Evolutionary conservation across 2,797 vertebrate species (phyloP), one percentile per base, ranked within the genome.

Genomic region (Peromyscus nudipes): DNA sequence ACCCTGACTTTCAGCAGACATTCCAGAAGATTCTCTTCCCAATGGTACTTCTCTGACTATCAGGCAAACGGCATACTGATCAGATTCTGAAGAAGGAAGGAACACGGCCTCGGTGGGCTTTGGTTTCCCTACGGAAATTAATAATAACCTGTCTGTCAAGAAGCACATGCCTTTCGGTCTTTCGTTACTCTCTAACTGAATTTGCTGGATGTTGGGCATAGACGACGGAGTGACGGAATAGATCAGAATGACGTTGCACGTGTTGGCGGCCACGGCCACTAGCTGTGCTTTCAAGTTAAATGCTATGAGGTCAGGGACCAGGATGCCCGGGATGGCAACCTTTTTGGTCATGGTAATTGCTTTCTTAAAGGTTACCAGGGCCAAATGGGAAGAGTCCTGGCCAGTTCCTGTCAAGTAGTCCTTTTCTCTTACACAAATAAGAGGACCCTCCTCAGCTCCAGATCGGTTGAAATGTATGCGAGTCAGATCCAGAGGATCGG

Each of bases 141-240:
- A 94, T 96, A 99, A 98, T 92, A 99, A 98, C 97, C 99, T 99
- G 92, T 99, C 99, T 43, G 98, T 99, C 92, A 99, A 98, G 98
- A 99, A 99, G 96, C 99, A 99, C 5, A 99, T 85, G 0, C 99
- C 99, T 98, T 99, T 99, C 14, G 99, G 99, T 94, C 99, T 99
- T 96, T 99, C 99, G 0, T 98, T 99, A 16, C 98, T 98, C 98
- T 99, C 99, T 52, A 99, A 98, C 0, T 99, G 99, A 97, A 99
- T 99, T 97, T 99, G 99, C 97, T 99, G 99, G 86, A 99, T 98
- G 95, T 99, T 99, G 29, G 99, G 99, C 98, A 99, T 99, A 73
- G 97, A 98, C 0, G 99, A 99, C 1, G 99, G 98, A 10, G 98
- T 98, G 97, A 99, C 98, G 14, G 99, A 99, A 98, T 99, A 99